Evolutionary conservation across 2,888 invertebrate genomes (phyloP).

Genomic region (Cheilosia vulpina): DNA sequence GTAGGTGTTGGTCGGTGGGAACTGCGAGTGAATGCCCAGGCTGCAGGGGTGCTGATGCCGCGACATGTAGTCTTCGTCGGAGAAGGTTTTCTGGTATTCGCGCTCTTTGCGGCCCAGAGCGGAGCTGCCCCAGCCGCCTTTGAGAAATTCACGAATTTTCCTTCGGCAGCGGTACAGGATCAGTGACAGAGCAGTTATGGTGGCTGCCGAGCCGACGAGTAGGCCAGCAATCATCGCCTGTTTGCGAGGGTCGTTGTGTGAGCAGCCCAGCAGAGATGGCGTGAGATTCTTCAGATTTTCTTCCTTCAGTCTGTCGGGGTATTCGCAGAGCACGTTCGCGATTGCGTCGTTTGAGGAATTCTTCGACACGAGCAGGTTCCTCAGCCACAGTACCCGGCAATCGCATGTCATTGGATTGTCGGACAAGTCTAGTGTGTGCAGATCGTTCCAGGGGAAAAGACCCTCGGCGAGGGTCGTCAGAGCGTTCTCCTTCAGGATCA

Average conservation of each 20-base stretch:
- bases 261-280: constrained; percentile 92
- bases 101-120: constrained; percentile 89
- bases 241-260: constrained; percentile 90
- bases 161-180: constrained; percentile 92
- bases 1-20: constrained; percentile 80
- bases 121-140: constrained; percentile 85
- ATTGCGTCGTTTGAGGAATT: constrained; percentile 82
- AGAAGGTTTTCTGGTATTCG: constrained; percentile 95
- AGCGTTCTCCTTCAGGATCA: constrained; percentile 91
- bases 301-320: constrained; percentile 89
- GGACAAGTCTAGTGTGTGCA: constrained; percentile 90
- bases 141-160: constrained; percentile 91
- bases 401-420: constrained; percentile 93
- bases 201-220: constrained; percentile 89
- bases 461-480: constrained; percentile 90
- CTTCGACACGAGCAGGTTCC: constrained; percentile 86
- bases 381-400: constrained; percentile 92
- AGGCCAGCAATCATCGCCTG: constrained; percentile 92
- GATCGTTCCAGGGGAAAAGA: constrained; percentile 91
- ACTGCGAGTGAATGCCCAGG: constrained; percentile 82
- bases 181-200: constrained; percentile 88
- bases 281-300: constrained; percentile 88
- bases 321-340: constrained; percentile 87
- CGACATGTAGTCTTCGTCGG: constrained; percentile 91
- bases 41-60: constrained; percentile 83